Evolutionary conservation across 2,888 invertebrate genomes (phyloP).

Genomic region (Machimus rusticus): DNA sequence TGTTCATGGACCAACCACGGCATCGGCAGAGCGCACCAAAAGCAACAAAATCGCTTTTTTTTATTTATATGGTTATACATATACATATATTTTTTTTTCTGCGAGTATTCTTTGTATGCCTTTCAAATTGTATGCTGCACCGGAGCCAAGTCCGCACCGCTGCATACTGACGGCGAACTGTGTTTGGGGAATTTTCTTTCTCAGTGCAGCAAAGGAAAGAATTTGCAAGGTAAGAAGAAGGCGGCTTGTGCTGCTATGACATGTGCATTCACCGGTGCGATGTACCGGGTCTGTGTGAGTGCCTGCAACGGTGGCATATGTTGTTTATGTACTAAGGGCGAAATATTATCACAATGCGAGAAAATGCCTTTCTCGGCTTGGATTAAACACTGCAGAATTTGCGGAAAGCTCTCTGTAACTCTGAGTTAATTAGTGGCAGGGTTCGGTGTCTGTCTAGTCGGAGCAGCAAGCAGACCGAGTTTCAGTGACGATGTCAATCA

Average conservation of each 20-base stretch:
- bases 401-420: not conserved
- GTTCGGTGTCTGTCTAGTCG: not conserved
- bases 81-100: not conserved
- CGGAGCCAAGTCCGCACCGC: not conserved
- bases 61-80: not conserved
- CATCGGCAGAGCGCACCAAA: constrained; percentile 13
- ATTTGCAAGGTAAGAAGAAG: not conserved
- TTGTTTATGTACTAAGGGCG: constrained; percentile 27
- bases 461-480: not conserved
- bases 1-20: not conserved
- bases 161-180: not conserved
- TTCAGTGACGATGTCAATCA: not conserved
- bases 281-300: constrained; percentile 9
- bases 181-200: constrained; percentile 21
- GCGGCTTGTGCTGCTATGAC: not conserved
- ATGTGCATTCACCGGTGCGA: constrained; percentile 16
- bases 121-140: not conserved
- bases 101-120: not conserved
- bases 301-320: not conserved
- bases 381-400: not conserved
- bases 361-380: not conserved
- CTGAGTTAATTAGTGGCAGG: not conserved
- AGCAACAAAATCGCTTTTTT: constrained; percentile 14
- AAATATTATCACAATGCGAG: constrained; percentile 25
- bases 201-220: not conserved